A percentile compares a stretch with the other conserved stretches of the same genome.
Evolutionary conservation across 2,113 vertebrate species (phyloP).

Genomic region (Pavo muticus): DNA sequence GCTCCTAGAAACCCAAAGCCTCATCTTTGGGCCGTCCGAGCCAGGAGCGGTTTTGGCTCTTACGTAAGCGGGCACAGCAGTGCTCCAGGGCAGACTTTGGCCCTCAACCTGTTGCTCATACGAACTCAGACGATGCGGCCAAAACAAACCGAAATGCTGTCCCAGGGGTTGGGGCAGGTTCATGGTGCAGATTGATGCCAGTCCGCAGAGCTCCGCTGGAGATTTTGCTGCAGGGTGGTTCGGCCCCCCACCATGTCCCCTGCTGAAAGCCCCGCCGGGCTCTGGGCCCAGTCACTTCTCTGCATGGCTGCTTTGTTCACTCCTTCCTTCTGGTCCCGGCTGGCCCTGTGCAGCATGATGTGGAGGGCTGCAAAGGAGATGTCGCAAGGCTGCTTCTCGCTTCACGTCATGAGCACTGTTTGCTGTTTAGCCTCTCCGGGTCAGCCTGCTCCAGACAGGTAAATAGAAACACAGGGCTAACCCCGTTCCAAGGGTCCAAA

Average conservation of each 20-base stretch:
- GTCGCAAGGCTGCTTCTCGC: constrained; percentile 32
- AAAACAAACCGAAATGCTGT: constrained; percentile 20
- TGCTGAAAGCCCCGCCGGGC: background rate
- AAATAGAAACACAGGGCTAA: constrained; percentile 17
- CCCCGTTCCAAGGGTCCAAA: background rate
- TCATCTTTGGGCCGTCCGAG: background rate
- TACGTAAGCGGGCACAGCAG: background rate
- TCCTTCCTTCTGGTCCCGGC: background rate
- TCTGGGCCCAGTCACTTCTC: background rate
- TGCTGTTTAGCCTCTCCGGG: background rate
- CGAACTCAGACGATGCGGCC: constrained; percentile 14
- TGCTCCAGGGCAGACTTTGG: background rate
- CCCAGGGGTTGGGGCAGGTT: constrained; percentile 17
- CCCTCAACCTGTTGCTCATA: constrained; percentile 24
- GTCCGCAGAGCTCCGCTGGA: background rate
- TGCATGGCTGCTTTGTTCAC: constrained; percentile 6
- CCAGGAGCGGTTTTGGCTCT: background rate
- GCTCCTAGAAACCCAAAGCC: background rate
- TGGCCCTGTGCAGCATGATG: background rate
- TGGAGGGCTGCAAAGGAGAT: background rate
- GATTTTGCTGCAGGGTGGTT: background rate
- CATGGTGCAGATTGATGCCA: background rate
- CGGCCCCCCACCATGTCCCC: background rate
- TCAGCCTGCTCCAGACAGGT: constrained; percentile 29
- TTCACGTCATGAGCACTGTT: background rate